A percentile compares a stretch with the other conserved stretches of the same genome.
Evolutionary conservation across 2,888 invertebrate genomes (phyloP).

Genomic region (Dryococelus australis): DNA sequence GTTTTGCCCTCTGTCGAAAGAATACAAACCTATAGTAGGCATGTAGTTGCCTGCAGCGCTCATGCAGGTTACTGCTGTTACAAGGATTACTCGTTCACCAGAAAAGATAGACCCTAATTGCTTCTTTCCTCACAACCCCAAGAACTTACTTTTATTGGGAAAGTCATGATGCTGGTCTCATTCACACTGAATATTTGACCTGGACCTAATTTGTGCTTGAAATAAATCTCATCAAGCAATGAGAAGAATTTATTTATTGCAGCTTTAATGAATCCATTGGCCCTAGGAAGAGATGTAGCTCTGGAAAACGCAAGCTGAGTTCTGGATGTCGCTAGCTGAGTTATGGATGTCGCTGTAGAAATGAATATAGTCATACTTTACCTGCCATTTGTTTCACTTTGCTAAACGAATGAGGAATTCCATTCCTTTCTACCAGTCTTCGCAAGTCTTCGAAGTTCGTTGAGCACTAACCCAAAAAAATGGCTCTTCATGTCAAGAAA

Average conservation of each 20-base stretch:
- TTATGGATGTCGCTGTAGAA: not conserved
- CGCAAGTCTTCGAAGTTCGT: not conserved
- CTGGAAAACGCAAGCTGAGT: conserved; percentile 11
- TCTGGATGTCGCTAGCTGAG: not conserved
- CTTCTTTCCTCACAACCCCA: conserved; percentile 21
- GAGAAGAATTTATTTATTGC: not conserved
- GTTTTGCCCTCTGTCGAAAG: conserved; percentile 52
- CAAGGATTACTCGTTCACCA: conserved; percentile 2
- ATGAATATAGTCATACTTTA: not conserved
- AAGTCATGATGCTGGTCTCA: not conserved
- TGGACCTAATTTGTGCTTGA: conserved; percentile 8
- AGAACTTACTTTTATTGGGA: not conserved
- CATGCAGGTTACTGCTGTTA: conserved; percentile 48
- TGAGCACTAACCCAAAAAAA: not conserved
- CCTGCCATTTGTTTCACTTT: not conserved
- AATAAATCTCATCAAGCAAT: conserved; percentile 16
- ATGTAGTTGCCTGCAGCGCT: conserved; percentile 52
- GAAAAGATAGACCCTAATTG: conserved; percentile 49
- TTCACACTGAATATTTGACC: conserved; percentile 21
- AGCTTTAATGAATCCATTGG: not conserved
- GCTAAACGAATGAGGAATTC: not conserved
- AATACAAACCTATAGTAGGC: conserved; percentile 55
- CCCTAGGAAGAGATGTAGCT: not conserved
- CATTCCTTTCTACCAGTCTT: not conserved
- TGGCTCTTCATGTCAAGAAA: not conserved